Evolutionary conservation across 2,113 vertebrate species (phyloP), one percentile per base, ranked within the genome.

Genomic region (Dasyprocta punctata): DNA sequence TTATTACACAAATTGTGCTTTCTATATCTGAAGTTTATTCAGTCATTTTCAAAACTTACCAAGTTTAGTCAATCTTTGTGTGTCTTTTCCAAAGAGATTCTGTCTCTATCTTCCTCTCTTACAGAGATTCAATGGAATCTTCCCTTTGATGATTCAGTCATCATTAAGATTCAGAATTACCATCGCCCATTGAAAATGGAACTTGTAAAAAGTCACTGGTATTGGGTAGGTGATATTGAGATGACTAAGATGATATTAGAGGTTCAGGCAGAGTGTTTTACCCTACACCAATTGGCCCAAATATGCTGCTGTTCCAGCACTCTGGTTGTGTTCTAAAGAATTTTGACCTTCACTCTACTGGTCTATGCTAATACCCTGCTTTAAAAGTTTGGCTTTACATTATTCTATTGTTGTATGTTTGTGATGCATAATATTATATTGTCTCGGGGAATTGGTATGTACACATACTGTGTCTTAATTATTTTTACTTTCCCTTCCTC

Each of bases 21-120:
- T 95, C 9, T 96, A 75, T n/a, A 94, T 86, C 52, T 92, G 52
- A 71, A 94, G 1, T 78, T 95, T 90, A 41, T 94, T 54, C 19
- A 65, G 19, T 63, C 20, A 69, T 17, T 82, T 92, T 90, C 20
- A 75, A 81, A 96, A 58, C 38, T 69, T 86, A 28, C 49, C 89
- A 85, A 36, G 16, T 26, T 16, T 82, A 83, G 54, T 9, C 24
- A 20, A 14, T 52, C 82, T 95, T 77, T 24, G 7, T 52, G 16
- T 14, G 1, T 36, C 17, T 85, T 95, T 92, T 47, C 58, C 33
- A 89, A 83, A 73, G 49, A 36, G n/a, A 56, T 77, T 44, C 12
- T 67, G 30, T 4, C 3, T 71, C 11, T 38, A 5, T 88, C 17
- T 20, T 86, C 75, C 58, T 77, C 36, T 71, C 81, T 36, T 78